Conservation (phyloP, 1,140 invertebrate species). For the Saccostrea glomerata region DNA sequence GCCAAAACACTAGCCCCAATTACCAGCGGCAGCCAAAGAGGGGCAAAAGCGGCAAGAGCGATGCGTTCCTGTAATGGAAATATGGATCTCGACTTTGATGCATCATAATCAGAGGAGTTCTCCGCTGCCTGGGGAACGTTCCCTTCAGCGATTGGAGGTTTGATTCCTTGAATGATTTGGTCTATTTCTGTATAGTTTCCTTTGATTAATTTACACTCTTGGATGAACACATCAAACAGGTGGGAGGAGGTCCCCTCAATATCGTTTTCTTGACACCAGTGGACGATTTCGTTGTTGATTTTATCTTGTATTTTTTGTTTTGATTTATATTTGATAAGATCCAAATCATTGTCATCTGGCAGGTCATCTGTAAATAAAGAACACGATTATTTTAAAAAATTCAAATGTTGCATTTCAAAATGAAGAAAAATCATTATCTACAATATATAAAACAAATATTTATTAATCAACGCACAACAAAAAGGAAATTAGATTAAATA, state of each 20-base stretch:
- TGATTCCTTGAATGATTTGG: slow-evolving; percentile 40
- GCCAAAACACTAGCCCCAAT: slow-evolving; percentile 54
- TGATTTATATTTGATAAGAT: slow-evolving; percentile 56
- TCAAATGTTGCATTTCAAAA: not conserved
- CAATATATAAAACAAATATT: too few species aligned
- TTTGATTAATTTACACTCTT: slow-evolving; percentile 55
- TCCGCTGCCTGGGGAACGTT: not conserved
- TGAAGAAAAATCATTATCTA: too few species aligned
- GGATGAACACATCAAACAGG: slow-evolving; percentile 52
- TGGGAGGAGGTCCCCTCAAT: slow-evolving; percentile 26
- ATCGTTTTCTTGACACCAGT: slow-evolving; percentile 53
- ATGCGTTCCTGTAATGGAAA: slow-evolving; percentile 62
- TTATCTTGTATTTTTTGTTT: slow-evolving; percentile 49
- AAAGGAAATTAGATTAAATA: too few species aligned
- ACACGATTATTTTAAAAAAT: not conserved
- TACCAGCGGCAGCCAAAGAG: slow-evolving; percentile 62
- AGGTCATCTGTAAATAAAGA: slow-evolving; percentile 46
- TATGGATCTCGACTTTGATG: not conserved
- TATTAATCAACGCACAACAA: too few species aligned
- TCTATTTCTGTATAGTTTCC: slow-evolving; percentile 55
- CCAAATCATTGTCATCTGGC: slow-evolving; percentile 51
- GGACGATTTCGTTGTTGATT: slow-evolving; percentile 47
- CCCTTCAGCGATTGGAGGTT: slow-evolving; percentile 17
- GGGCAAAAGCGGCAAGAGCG: slow-evolving; percentile 56
- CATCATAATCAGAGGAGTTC: not conserved